Evolutionary conservation across 2,113 vertebrate genomes (phyloP), one percentile per base, ranked within the genome.

Genomic region (Phainopepla nitens): DNA sequence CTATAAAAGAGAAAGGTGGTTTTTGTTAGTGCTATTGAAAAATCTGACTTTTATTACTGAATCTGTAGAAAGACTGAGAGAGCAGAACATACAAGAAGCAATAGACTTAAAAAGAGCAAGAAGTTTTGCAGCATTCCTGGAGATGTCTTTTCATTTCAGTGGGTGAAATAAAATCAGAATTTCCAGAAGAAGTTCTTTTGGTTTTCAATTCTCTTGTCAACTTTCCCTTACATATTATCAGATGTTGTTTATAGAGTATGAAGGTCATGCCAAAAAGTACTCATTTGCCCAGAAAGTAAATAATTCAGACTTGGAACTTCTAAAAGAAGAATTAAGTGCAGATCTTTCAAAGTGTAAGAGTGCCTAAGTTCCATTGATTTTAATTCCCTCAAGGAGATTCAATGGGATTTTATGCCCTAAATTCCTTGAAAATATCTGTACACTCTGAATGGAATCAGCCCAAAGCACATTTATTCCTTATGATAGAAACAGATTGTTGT

Each of bases 401-500:
- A 93, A 51, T 92, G 71, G 90, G 90, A 92, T 89, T 92, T 92
- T 94, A 47, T 95, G 88, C 53, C 88, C 68, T 60, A 70, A 93
- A 95, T 95, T 90, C 64, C 60, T 96, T 95, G 80, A 92, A 93
- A 94, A 83, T 95, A 90, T 96, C 90, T 92, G 82, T 77, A 92
- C 56, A 64, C 71, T 93, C 79, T 96, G 88, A 95, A 93, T 83
- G 68, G 92, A 93, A 68, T 83, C 8, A 5, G 20, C 94, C 90
- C 76, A 94, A 96, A 96, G 82, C 85, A 92, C 92, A 88, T 93
- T 96, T 88, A 92, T 90, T 82, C 90, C 84, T 96, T 92, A 89
- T 75, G 95, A 97, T 93, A 95, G 82, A 94, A 95, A 95, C 82
- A 94, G 92, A 96, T 86, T 81, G 64, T 77, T 95, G 82, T 53